phyloP scores from a whole-genome alignment of 2,888 invertebrate genomes.

The Lithodes maja region DNA sequence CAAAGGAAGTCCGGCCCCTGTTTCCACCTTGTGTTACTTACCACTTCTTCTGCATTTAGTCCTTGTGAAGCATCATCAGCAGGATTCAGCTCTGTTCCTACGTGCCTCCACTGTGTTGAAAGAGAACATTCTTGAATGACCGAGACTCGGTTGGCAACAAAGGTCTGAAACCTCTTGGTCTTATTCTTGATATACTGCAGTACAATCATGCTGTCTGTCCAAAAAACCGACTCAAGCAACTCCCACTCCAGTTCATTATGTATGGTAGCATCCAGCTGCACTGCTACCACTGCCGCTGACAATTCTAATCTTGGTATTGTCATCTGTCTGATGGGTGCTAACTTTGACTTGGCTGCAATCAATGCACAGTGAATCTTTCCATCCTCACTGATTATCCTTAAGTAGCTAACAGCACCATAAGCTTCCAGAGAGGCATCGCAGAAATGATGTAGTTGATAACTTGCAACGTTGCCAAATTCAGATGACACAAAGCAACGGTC shows the following conservation, averaged over 20 bases:
- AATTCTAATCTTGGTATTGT: slow-evolving; percentile 33
- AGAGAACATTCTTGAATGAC: slow-evolving; percentile 12
- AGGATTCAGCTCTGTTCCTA: slow-evolving; percentile 23
- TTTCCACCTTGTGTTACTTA: slow-evolving; percentile 2
- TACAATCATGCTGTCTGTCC: slow-evolving; percentile 32
- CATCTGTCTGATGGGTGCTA: slow-evolving; percentile 23
- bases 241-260: slow-evolving; percentile 12
- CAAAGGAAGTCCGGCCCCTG: slow-evolving; percentile 25
- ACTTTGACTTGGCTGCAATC: slow-evolving; percentile 32
- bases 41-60: slow-evolving; percentile 22
- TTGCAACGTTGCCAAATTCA: slow-evolving; percentile 13
- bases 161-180: slow-evolving; percentile 18
- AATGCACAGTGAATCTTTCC: not conserved
- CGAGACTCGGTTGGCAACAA: slow-evolving; percentile 28
- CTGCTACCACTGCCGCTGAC: slow-evolving; percentile 33
- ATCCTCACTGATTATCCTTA: slow-evolving; percentile 1
- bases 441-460: slow-evolving; percentile 28
- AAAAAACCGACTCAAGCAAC: slow-evolving; percentile 23
- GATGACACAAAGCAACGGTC: slow-evolving; percentile 8
- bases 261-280: slow-evolving; percentile 11
- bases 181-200: slow-evolving; percentile 25
- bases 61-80: slow-evolving; percentile 24
- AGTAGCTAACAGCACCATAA: slow-evolving; percentile 31
- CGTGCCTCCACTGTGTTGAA: slow-evolving; percentile 32
- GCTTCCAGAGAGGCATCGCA: slow-evolving; percentile 36